Evolutionary conservation across 2,113 vertebrate species (phyloP), one percentile per base, ranked within the genome.

Genomic region (Struthidea cinerea): DNA sequence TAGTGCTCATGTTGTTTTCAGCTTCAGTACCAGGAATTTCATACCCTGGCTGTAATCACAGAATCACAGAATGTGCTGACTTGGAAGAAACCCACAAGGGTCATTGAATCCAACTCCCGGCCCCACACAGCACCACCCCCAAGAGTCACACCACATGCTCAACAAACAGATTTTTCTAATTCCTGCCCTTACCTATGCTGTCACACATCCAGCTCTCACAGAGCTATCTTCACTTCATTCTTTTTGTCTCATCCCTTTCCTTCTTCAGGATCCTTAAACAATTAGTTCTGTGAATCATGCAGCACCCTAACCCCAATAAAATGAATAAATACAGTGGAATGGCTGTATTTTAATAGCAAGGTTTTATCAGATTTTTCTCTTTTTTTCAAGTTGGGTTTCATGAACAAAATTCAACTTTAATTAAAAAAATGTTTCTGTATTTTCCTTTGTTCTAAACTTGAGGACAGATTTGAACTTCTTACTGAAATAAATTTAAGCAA

Each of bases 281-380:
- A 0, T 41, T 27, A 35, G 7, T 53, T 84, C 6, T 11, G 16
- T 65, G 27, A 94, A 61, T 22, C 24, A 47, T 24, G 9, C 14
- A 56, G 7, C 27, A 50, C 2, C 0, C 3, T 3, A 13, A 1
- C 0, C 4, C 5, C 14, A 32, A 16, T 14, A 35, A 63, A 68
- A 55, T 26, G 56, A 67, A 49, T 16, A 50, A 50, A 30, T 23
- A 15, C 5, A 20, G 13, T 44, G 6, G 6, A 67, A 85, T 56
- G 73, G 3, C 6, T 75, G 6, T 68, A 41, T 37, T 37, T 22
- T 37, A 83, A 64, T 18, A 22, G 42, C 27, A 50, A 85, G 12
- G 4, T 4, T 76, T 49, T 41, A 41, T 26, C 11, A 78, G 6
- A 24, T 47, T 56, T 83, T 79, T 11, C 22, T 7, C 4, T 47